Conservation (phyloP, 2,113 vertebrate genomes). For the Serranochromis macrocephalus region DNA sequence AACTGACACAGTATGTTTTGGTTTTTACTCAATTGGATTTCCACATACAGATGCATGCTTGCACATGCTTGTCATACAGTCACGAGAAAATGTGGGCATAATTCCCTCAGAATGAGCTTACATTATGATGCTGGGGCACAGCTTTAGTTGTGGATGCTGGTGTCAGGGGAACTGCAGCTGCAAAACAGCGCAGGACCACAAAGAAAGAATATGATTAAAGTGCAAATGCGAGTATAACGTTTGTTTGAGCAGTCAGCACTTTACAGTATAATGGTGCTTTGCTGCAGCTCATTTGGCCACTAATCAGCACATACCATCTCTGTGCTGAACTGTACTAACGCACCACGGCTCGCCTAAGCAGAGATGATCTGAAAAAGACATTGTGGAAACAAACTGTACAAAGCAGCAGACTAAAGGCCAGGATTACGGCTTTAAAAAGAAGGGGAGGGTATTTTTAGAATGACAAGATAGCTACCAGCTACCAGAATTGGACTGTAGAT, state of each 20-base stretch:
- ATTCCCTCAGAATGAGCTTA: neutral
- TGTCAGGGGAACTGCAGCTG: neutral
- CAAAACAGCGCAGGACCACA: neutral
- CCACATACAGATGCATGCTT: neutral
- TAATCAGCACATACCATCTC: neutral
- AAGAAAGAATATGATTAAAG: neutral
- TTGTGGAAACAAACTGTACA: neutral
- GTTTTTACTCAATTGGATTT: neutral
- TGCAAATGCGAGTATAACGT: neutral
- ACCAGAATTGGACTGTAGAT: neutral
- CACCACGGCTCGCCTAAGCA: neutral
- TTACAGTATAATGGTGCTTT: neutral
- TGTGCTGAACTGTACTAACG: neutral
- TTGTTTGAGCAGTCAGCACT: neutral
- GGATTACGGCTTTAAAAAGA: neutral
- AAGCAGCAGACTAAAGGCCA: conserved; percentile 6
- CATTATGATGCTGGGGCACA: neutral
- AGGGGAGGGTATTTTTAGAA: neutral
- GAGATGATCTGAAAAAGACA: neutral
- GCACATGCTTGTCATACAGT: neutral
- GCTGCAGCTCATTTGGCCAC: neutral
- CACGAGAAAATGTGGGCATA: neutral
- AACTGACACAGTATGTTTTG: neutral
- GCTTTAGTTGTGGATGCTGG: neutral
- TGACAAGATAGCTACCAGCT: neutral